Conservation (phyloP, 35 echinoderm and acorn worm genomes). For the Patiria miniata region DNA sequence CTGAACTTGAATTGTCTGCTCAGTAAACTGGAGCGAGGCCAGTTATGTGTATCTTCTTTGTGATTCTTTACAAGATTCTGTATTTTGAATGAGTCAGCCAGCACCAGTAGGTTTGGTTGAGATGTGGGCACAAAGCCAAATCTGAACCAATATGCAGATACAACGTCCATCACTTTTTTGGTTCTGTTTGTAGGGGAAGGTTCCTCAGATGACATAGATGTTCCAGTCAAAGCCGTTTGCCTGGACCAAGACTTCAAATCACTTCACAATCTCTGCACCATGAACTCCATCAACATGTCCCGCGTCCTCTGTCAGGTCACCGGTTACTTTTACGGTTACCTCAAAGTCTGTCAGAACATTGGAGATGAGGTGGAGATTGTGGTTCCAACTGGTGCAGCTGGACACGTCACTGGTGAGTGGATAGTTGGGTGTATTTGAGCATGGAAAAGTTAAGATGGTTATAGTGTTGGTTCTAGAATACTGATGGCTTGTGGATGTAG, state of each 20-base stretch:
- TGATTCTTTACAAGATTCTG: too few species aligned
- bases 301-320: constrained; percentile 70
- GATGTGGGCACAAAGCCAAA: too few species aligned
- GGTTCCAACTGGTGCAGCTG: constrained; percentile 72
- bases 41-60: too few species aligned
- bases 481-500: neutral
- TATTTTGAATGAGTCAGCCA: too few species aligned
- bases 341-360: constrained; percentile 42
- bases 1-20: neutral
- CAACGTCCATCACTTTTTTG: neutral
- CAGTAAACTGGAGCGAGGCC: too few species aligned
- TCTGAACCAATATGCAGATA: too few species aligned
- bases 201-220: constrained; percentile 67
- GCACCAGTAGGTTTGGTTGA: too few species aligned
- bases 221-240: constrained; percentile 41
- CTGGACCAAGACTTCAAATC: constrained; percentile 61
- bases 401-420: constrained; percentile 72
- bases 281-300: constrained; percentile 90
- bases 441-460: neutral
- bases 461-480: neutral
- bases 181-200: constrained; percentile 50
- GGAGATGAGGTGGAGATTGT: constrained; percentile 71
- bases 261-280: constrained; percentile 54
- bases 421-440: neutral
- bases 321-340: constrained; percentile 72